phyloP scores from a whole-genome alignment of 2,888 invertebrate genomes.

The Macrostomum cliftonense region DNA sequence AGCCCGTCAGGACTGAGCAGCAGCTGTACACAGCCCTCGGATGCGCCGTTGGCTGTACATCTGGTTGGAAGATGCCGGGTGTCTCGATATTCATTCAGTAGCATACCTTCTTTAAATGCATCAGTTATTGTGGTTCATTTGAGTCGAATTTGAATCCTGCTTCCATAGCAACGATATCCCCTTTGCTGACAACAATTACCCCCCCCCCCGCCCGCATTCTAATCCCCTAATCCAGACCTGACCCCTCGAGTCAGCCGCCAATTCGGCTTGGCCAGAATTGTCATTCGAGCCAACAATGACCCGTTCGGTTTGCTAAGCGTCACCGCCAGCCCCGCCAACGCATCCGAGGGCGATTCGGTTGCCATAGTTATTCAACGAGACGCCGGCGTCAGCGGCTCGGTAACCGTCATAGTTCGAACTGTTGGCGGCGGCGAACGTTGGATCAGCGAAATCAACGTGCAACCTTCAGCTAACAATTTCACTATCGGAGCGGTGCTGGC shows the following conservation, averaged over 20 bases:
- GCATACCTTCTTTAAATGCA: too few species aligned
- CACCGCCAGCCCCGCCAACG: neutral
- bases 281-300: slow-evolving; percentile 26
- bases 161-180: neutral
- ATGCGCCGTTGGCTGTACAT: too few species aligned
- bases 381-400: slow-evolving; percentile 23
- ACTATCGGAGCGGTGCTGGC: slow-evolving; percentile 25
- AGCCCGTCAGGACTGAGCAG: too few species aligned
- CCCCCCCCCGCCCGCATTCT: too few species aligned
- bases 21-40: too few species aligned
- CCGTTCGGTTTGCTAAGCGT: slow-evolving; percentile 27
- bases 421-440: slow-evolving; percentile 32
- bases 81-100: too few species aligned
- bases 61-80: too few species aligned
- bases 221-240: too few species aligned
- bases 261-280: slow-evolving; percentile 17
- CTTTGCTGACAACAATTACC: too few species aligned
- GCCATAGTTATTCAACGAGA: neutral
- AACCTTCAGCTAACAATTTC: slow-evolving; percentile 17
- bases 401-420: slow-evolving; percentile 25
- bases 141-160: too few species aligned
- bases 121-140: too few species aligned
- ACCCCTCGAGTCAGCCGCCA: slow-evolving; percentile 23
- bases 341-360: slow-evolving; percentile 1
- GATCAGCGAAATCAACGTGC: slow-evolving; percentile 21